phyloP scores from a whole-genome alignment of 2,113 vertebrate genomes.

The Cyprinodon variegatus region DNA sequence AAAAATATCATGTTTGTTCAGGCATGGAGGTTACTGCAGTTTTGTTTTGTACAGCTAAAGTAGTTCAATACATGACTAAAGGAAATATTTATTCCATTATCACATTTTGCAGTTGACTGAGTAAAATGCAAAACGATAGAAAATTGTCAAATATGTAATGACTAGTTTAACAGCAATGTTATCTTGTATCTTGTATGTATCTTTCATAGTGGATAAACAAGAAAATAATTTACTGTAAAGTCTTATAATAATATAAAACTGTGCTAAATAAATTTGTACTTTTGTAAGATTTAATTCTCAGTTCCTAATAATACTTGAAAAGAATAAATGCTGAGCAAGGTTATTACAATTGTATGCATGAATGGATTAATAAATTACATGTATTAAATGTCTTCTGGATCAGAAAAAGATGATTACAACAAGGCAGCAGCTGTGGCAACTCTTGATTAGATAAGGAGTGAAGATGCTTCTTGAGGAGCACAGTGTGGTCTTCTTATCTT shows the following conservation, averaged over 20 bases:
- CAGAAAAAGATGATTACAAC: background rate
- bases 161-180: too few species aligned
- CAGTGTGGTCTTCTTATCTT: background rate
- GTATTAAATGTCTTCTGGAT: background rate
- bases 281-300: too few species aligned
- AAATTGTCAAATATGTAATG: too few species aligned
- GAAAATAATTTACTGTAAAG: too few species aligned
- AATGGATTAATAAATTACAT: background rate
- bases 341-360: background rate
- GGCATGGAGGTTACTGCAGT: too few species aligned
- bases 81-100: background rate
- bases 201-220: too few species aligned
- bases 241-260: too few species aligned
- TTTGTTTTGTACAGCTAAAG: background rate
- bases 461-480: background rate
- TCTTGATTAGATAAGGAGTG: background rate
- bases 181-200: too few species aligned
- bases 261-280: too few species aligned
- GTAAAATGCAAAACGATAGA: too few species aligned
- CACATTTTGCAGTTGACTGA: too few species aligned
- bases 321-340: background rate
- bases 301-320: too few species aligned
- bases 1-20: background rate
- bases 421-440: background rate
- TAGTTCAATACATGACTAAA: background rate